These are phyloP conservation scores for Acanthornis magna DNA, from an alignment of 2,797 vertebrate genomes.

Conservation along the genomic window DNA sequence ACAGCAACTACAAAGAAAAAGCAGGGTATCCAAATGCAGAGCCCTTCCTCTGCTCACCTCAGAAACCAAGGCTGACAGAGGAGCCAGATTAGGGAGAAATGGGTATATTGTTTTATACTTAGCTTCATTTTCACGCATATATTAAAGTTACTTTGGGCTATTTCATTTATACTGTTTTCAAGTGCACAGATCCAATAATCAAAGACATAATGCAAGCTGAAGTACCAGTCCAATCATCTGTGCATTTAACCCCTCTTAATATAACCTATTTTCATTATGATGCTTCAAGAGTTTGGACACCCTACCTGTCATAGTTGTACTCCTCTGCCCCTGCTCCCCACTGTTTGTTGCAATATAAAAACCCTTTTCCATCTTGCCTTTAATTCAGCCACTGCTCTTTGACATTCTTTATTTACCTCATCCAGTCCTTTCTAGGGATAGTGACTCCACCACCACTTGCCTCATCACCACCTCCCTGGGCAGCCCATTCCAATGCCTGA, in stretches of 20 bases:
- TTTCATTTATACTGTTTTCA: not conserved
- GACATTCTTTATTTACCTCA: not conserved
- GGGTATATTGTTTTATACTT: not conserved
- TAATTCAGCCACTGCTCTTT: not conserved
- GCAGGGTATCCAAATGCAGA: not conserved
- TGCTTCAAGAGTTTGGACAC: not conserved
- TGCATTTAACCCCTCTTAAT: not conserved
- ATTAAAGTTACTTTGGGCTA: not conserved
- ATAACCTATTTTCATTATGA: not conserved
- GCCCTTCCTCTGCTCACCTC: not conserved
- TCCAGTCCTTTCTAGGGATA: not conserved
- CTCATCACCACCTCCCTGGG: accelerated
- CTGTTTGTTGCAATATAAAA: not conserved
- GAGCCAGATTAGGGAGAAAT: not conserved
- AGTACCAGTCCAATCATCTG: accelerated
- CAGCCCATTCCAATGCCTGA: not conserved
- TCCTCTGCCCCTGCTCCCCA: accelerated
- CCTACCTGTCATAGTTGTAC: not conserved
- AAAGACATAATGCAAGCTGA: not conserved
- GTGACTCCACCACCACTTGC: not conserved
- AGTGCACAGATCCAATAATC: not conserved
- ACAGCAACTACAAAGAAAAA: not conserved
- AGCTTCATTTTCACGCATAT: not conserved
- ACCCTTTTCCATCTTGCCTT: not conserved
- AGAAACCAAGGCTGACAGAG: not conserved